These are phyloP conservation scores for Thunnus maccoyii DNA, from an alignment of 2,113 vertebrate species.

Conservation along the genomic window DNA sequence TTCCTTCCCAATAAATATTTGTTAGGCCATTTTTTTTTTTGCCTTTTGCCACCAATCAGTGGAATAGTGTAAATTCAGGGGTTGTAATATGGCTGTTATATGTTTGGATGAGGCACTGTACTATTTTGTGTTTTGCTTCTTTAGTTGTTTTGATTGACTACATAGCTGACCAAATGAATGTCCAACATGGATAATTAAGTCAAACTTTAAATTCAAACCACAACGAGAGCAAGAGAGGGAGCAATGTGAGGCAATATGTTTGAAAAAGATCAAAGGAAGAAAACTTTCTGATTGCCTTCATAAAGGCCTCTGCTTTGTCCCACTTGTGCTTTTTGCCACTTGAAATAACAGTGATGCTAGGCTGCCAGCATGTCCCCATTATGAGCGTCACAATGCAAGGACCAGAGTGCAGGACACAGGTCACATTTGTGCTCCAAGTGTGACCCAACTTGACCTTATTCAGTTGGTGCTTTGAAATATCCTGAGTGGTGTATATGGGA, in stretches of 20 bases:
- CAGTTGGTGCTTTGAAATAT: background rate
- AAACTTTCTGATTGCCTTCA: background rate
- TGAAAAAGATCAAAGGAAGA: conserved; percentile 5
- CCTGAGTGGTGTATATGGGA: background rate
- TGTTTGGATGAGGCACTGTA: background rate
- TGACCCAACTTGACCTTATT: background rate
- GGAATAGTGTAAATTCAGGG: background rate
- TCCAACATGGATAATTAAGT: background rate
- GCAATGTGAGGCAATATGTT: background rate
- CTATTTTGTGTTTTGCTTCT: conserved; percentile 5
- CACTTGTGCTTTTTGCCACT: conserved; percentile 17
- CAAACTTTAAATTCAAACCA: background rate
- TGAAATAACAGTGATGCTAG: conserved; percentile 34
- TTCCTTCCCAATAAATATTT: background rate
- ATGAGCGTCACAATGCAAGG: background rate
- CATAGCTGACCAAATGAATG: background rate
- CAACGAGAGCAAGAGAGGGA: background rate
- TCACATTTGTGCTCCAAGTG: conserved; percentile 8
- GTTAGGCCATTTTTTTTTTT: background rate
- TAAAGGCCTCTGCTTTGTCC: background rate
- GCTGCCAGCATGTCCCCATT: conserved; percentile 38
- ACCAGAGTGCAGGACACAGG: conserved; percentile 1
- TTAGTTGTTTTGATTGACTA: background rate
- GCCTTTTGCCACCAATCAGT: background rate
- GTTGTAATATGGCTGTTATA: background rate